Conservation (phyloP, 2,797 vertebrate genomes). For the Anabacerthia variegaticeps region DNA sequence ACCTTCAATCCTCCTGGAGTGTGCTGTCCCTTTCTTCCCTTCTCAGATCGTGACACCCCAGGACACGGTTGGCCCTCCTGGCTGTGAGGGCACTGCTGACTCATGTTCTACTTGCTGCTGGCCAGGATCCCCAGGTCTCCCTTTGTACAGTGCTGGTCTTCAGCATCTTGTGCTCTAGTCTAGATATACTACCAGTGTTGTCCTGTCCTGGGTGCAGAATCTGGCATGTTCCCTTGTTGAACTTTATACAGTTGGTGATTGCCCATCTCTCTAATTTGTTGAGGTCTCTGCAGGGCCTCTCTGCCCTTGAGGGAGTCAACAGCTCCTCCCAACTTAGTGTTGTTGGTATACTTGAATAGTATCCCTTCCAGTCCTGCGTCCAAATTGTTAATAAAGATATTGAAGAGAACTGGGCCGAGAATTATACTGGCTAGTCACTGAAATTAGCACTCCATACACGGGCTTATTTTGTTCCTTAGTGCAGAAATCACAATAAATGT, state of each 20-base stretch:
- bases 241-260: not conserved
- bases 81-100: not conserved
- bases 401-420: not conserved
- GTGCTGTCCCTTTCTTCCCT: too few relatives aligned
- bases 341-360: not conserved
- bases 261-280: not conserved
- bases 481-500: not conserved
- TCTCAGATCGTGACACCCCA: too few relatives aligned
- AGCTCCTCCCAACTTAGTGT: not conserved
- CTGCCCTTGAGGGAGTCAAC: not conserved
- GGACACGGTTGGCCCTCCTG: rapidly evolving
- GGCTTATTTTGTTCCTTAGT: not conserved
- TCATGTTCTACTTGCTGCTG: rapidly evolving
- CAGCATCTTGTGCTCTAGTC: too few relatives aligned
- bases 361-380: not conserved
- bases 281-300: not conserved
- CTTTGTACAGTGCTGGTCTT: not conserved
- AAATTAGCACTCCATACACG: not conserved
- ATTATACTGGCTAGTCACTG: not conserved
- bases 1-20: too few relatives aligned
- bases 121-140: rapidly evolving
- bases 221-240: rapidly evolving
- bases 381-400: not conserved
- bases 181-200: not conserved
- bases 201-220: not conserved